These are phyloP conservation scores for Hemitrygon akajei DNA, from an alignment of 2,797 vertebrate genomes.

Conservation along the genomic window DNA sequence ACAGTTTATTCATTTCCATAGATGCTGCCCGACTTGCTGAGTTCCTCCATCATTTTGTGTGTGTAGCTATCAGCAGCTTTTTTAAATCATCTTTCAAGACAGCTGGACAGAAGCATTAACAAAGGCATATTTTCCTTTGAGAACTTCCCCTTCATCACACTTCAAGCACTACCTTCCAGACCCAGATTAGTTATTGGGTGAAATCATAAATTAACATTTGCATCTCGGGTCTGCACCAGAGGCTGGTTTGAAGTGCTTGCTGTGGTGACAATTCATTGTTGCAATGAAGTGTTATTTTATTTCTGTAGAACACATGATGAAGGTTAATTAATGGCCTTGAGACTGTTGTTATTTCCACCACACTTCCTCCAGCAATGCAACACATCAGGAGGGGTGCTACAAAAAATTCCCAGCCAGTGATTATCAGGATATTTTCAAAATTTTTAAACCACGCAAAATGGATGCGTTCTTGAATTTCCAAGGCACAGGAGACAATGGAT, in stretches of 20 bases:
- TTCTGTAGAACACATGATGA: neutral
- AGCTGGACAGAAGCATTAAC: neutral
- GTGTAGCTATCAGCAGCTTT: neutral
- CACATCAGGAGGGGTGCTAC: neutral
- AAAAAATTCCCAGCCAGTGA: neutral
- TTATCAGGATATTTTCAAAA: neutral
- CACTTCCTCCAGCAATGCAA: neutral
- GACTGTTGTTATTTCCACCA: neutral
- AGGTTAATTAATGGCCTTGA: neutral
- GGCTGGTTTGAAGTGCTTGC: neutral
- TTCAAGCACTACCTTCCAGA: neutral
- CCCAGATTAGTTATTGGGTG: neutral
- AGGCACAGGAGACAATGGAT: too few relatives aligned
- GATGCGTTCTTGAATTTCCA: too few relatives aligned
- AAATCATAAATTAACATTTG: neutral
- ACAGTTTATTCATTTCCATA: too few relatives aligned
- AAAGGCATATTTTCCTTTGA: neutral
- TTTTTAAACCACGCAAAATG: neutral
- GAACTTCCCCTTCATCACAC: neutral
- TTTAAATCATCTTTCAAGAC: neutral
- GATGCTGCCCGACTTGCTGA: too few relatives aligned
- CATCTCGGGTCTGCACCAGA: neutral
- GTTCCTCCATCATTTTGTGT: too few relatives aligned
- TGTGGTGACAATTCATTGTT: neutral
- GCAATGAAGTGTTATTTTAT: neutral